Base-by-base conservation (phyloP, 2,888 invertebrate genomes). In the Lymantria dispar region DNA sequence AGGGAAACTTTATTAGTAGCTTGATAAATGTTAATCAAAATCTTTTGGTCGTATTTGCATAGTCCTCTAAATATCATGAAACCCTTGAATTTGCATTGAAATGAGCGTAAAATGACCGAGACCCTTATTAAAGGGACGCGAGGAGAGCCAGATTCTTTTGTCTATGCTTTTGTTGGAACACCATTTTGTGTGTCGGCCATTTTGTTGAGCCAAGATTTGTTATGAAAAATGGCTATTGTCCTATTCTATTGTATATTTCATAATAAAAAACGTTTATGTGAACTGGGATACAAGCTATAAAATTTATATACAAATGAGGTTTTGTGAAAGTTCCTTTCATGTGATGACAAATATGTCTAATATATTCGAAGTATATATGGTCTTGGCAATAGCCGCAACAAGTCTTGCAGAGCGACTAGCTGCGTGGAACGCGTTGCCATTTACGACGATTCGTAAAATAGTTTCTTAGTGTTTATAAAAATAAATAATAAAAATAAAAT, bases 61-160 rank as follows among this genome's bases (percentile, higher is more conserved):
- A 86, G 82, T 73, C 75, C 76, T 80, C 78, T 78, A 78, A 86
- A 85, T 78, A 80, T 82, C 78, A 77, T 76, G 78, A 75, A 77
- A 81, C 83, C 85, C 86, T 85, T 76, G 74, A 87, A 88, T 89
- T 88, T 87, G 82, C 89, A 88, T 88, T 63, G 85, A 83, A 87
- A 88, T 83, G 86, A 85, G 80, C 82, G 78, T 72, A 76, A 86
- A 89, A 87, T 87, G 83, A 84, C 87, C 85, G 75, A 71, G 71
- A 76, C 85, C 83, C 76, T 82, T 85, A 81, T 88, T 87, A 85
- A 74, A 74, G 71, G 75, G 74, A 76, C 75, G 73, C 70, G 72
- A 74, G 72, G 76, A 77, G 75, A 70, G 71, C 53, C 72, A 70
- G 72, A 68, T 86, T 85, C 85, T 85, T 86, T 86, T 86, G 83